Conservation (phyloP, 1,140 invertebrate genomes). For the Magallana ariakensis region DNA sequence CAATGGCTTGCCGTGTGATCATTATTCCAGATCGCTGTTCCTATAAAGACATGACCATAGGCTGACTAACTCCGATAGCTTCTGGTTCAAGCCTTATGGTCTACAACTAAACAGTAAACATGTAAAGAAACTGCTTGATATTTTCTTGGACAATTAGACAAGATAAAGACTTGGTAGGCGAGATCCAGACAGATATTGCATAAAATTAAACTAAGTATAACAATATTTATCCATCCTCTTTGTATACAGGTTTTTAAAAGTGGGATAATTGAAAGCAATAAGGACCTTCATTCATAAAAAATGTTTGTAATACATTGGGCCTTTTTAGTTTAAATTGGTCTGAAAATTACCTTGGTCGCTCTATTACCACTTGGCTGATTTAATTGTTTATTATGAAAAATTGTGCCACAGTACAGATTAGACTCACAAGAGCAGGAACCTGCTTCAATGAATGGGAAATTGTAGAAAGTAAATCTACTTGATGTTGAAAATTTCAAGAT, state of each 20-base stretch:
- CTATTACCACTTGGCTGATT: neutral
- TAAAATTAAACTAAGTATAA: conserved; percentile 31
- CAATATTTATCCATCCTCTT: conserved; percentile 24
- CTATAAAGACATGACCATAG: neutral
- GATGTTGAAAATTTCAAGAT: neutral
- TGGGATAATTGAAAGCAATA: neutral
- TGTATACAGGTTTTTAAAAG: neutral
- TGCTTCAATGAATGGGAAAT: neutral
- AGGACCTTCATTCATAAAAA: neutral
- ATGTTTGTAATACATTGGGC: neutral
- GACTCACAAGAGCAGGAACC: neutral
- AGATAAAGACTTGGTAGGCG: neutral
- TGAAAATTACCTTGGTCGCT: neutral
- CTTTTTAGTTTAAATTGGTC: neutral
- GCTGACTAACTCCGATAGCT: neutral
- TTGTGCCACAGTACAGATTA: conserved; percentile 9
- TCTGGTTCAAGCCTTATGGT: neutral
- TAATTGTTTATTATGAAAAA: conserved; percentile 30
- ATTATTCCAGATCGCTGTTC: neutral
- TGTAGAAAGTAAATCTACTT: neutral
- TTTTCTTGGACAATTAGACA: neutral
- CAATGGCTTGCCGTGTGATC: neutral
- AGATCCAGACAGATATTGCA: conserved; percentile 8
- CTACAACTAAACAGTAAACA: conserved; percentile 3
- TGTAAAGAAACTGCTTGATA: neutral